phyloP scores from a whole-genome alignment of 2,113 vertebrate genomes.

The Cercopithecus mona region DNA sequence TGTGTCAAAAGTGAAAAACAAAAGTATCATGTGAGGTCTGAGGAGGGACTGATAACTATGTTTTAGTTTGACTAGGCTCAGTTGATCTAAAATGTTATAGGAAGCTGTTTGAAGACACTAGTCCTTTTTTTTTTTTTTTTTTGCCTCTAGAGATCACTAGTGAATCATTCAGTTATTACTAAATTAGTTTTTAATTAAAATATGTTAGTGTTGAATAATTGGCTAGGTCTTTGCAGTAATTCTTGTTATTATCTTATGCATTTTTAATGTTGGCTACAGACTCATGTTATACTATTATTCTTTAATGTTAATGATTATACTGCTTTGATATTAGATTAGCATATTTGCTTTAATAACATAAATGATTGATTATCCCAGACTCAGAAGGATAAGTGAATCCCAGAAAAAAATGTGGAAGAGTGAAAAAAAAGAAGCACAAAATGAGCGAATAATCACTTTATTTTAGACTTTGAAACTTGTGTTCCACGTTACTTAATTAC shows the following conservation, averaged over 20 bases:
- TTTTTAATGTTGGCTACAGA: conserved; percentile 41
- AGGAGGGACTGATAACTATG: neutral
- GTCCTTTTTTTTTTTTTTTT: neutral
- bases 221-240: neutral
- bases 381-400: conserved; percentile 20
- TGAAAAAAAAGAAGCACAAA: neutral
- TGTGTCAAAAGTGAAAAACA: neutral
- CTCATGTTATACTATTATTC: conserved; percentile 3
- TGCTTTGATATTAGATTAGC: conserved; percentile 25
- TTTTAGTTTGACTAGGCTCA: neutral
- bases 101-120: neutral
- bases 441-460: neutral
- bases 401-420: neutral
- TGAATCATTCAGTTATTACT: conserved; percentile 45
- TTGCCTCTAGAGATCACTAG: conserved; percentile 26
- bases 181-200: conserved; percentile 65
- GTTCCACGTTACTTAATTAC: conserved; percentile 29
- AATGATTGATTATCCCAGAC: conserved; percentile 6
- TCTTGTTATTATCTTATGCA: conserved; percentile 24
- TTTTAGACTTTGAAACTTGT: conserved; percentile 50
- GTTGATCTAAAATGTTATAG: conserved; percentile 18
- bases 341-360: conserved; percentile 41
- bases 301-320: conserved; percentile 21
- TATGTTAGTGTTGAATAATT: conserved; percentile 41
- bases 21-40: neutral